Conservation (phyloP, 2,797 vertebrate species). For the Halcyon smyrnensis region DNA sequence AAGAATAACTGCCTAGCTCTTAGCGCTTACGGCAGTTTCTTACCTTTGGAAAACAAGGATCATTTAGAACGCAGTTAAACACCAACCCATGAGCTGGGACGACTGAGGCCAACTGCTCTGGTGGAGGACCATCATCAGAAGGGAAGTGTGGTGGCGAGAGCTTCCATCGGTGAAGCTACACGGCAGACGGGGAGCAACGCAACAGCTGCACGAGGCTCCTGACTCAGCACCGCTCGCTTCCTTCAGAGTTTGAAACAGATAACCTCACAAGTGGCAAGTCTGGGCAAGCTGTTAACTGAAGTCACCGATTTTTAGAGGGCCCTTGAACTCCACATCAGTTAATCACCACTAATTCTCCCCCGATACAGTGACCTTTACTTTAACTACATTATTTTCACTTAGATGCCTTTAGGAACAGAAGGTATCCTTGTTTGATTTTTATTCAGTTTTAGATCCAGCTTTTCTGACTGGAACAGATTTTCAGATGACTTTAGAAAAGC, state of each 20-base stretch:
- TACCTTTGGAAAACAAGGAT: neutral
- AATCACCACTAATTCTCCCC: neutral
- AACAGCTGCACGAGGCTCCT: neutral
- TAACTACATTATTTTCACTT: neutral
- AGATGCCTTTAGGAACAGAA: neutral
- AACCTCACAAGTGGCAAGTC: slow-evolving; percentile 8
- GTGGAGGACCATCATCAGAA: neutral
- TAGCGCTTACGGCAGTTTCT: neutral
- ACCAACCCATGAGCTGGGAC: neutral
- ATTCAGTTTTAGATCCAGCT: neutral
- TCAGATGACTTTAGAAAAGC: slow-evolving; percentile 36
- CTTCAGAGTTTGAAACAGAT: slow-evolving; percentile 12
- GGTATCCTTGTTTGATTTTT: neutral
- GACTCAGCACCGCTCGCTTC: neutral
- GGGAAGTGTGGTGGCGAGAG: neutral
- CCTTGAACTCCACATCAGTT: neutral
- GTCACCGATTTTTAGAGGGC: neutral
- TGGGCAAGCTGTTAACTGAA: neutral
- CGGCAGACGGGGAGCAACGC: fast-evolving
- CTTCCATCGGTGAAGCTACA: neutral
- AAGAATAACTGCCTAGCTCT: neutral
- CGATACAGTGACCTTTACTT: neutral
- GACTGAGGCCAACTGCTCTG: neutral
- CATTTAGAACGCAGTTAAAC: neutral
- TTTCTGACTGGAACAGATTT: slow-evolving; percentile 20